Evolutionary conservation across 1,140 invertebrate species (phyloP), one percentile per base, ranked within the genome.

Genomic region (Diabrotica virgifera): DNA sequence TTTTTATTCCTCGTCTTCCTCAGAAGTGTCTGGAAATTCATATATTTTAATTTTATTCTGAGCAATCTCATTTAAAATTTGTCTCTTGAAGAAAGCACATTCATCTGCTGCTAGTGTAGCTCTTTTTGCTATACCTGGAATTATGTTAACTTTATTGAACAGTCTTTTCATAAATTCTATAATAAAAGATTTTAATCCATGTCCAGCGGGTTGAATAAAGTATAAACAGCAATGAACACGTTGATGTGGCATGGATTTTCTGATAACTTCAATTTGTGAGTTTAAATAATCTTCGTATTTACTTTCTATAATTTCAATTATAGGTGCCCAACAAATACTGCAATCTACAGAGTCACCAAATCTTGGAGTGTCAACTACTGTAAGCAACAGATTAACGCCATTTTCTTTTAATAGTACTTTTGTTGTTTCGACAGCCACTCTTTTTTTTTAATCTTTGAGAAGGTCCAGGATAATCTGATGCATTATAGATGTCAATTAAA

Each of bases 41-140:
- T 99, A 99, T 70, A 99, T 96, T 82, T 97, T 97, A 71, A 99
- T 99, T 84, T 98, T 97, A 81, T 99, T 91, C 79, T 96, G 91
- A 52, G 90, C 89, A 74, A 99, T 96, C 84, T 99, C 96, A 79
- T 96, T 97, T 76, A 98, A 84, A 77, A 99, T 94, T 86, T 95
- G 93, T 84, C 97, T 96, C 82, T 99, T 99, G 77, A 99, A 99
- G 73, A 92, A 86, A 70, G 87, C 84, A 79, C 96, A 94, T 81
- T 99, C 98, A 74, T 98, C 95, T 1, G 95, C 93, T 58, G 96
- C 99, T 85, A 99, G 89, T 5, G 97, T 99, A 77, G 99, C 98
- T 11, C 97, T 96, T 83, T 99, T 99, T 46, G 97, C 96, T 78
- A 99, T 96, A 59, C 99, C 90, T 59, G 98, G 98, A 78, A 99